A percentile compares a stretch with the other conserved stretches of the same genome.
phyloP scores from a whole-genome alignment of 1,140 invertebrate genomes.

The Dufourea novaeangliae region DNA sequence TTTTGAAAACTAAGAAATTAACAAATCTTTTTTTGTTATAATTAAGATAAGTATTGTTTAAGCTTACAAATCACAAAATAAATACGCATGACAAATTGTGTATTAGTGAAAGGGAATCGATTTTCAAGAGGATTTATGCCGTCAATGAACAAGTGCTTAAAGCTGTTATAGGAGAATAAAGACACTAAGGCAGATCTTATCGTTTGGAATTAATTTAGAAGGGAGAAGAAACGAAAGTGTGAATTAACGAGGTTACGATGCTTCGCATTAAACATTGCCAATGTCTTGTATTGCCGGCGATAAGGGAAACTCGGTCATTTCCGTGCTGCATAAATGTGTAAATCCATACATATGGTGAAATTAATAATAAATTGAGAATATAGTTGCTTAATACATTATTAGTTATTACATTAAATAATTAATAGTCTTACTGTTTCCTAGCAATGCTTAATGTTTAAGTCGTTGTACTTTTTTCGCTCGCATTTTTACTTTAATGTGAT shows the following conservation, averaged over 20 bases:
- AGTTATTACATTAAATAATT: too few species aligned
- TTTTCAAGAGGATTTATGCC: neutral
- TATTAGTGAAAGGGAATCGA: too few species aligned
- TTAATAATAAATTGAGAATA: too few species aligned
- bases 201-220: neutral
- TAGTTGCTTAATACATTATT: too few species aligned
- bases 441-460: too few species aligned
- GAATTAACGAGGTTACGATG: conserved; percentile 3
- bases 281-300: neutral
- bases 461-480: too few species aligned
- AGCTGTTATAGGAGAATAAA: neutral
- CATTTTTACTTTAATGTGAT: too few species aligned
- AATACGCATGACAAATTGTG: neutral
- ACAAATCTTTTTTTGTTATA: too few species aligned
- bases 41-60: neutral
- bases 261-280: neutral
- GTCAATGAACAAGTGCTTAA: neutral
- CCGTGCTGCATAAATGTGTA: neutral
- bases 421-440: too few species aligned
- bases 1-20: too few species aligned
- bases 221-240: neutral
- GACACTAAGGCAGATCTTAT: neutral
- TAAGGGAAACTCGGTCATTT: neutral
- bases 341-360: neutral
- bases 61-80: neutral